Base-by-base conservation (phyloP, 2,113 vertebrate genomes). In the Chitala chitala region DNA sequence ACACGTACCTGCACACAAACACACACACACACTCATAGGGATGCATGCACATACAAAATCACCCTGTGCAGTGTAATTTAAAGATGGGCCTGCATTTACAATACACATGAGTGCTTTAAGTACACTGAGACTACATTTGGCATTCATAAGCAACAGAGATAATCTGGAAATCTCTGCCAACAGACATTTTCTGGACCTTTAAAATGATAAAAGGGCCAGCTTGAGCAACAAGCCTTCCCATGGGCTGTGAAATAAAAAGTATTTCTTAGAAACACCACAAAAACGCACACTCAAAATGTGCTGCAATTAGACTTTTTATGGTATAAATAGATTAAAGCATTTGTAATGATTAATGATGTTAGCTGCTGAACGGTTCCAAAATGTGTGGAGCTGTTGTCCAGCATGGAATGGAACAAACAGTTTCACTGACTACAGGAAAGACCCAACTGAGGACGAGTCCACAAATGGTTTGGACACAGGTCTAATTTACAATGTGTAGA, bases 241-340 rank as follows among this genome's bases (percentile, higher is more conserved):
- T 68, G 64, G 64, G 64, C 42, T 26, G 29, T 22, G 26, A 31
- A 22, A 68, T 68, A 44, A 68, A 68, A 68, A n/a, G 10, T 15
- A 12, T 46, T 68, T 68, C 64, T 42, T 68, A 42, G 42, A 68
- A 68, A 48, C 64, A 46, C 64, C 64, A 68, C 64, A 48, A 22
- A 68, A 68, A 42, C 26, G 26, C 64, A 46, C 44, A 46, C 44
- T 15, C 22, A 26, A 48, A 46, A 68, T 29, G 38, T 17, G 42
- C 64, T 68, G 64, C 38, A 68, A 68, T 46, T 68, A 48, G n/a
- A 29, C 22, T 68, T 46, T 26, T 46, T 48, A 24, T 68, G 42
- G 46, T 68, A 68, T 68, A 68, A 68, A 68, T 68, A 68, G 64
- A 61, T 33, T 1, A 29, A 31, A 31, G 10, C 58, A 33, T n/a